These are phyloP conservation scores for Dolichoris vasculosae DNA, from an alignment of 1,140 invertebrate genomes.

Conservation along the genomic window DNA sequence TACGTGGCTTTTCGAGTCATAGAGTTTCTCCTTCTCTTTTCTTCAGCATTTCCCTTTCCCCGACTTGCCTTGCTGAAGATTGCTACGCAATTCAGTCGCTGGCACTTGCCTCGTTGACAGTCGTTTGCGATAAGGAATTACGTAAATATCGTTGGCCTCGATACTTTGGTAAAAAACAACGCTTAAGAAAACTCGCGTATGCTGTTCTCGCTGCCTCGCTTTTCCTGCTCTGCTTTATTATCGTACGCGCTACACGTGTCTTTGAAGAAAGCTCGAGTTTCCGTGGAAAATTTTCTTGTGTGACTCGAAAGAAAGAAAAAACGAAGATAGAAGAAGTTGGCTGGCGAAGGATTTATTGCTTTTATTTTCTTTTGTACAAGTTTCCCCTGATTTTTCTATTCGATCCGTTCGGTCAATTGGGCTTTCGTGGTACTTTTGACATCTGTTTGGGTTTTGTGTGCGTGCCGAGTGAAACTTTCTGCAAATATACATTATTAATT, in stretches of 20 bases:
- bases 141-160: constrained; percentile 41
- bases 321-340: background rate
- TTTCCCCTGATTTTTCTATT: constrained; percentile 15
- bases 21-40: constrained; percentile 10
- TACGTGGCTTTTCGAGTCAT: background rate
- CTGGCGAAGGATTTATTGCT: constrained; percentile 10
- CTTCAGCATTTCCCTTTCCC: constrained; percentile 7
- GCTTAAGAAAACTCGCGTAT: background rate
- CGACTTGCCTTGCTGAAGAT: background rate
- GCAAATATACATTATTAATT: constrained; percentile 19
- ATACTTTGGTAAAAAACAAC: constrained; percentile 11
- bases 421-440: constrained; percentile 19
- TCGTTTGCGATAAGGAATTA: constrained; percentile 27
- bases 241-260: constrained; percentile 9
- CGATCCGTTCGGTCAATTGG: constrained; percentile 18
- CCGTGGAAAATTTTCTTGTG: background rate
- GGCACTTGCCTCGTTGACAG: constrained; percentile 27
- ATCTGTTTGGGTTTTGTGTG: background rate
- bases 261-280: background rate
- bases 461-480: background rate
- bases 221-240: constrained; percentile 20
- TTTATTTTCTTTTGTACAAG: constrained; percentile 29
- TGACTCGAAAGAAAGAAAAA: background rate
- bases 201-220: background rate
- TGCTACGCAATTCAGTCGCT: constrained; percentile 14